Conservation (phyloP, 2,797 vertebrate genomes). For the Carcharodon carcharias region DNA sequence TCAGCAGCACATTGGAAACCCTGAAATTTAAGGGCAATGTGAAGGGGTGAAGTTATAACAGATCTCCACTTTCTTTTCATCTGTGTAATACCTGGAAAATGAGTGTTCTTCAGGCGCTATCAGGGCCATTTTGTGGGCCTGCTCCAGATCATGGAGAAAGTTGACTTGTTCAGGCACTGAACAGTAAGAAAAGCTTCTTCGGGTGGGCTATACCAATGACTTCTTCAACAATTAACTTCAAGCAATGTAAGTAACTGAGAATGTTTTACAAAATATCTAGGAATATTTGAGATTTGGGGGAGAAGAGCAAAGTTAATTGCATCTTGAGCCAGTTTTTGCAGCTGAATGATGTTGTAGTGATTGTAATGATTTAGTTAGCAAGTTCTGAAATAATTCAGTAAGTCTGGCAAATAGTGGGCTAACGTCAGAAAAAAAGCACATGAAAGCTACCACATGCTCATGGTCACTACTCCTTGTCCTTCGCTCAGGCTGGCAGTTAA, state of each 20-base stretch:
- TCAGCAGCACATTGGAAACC: neutral
- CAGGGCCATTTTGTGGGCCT: too few relatives aligned
- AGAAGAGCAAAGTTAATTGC: neutral
- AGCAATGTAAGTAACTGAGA: neutral
- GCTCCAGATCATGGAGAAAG: too few relatives aligned
- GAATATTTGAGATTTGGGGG: neutral
- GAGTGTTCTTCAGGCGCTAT: neutral
- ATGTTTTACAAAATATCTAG: neutral
- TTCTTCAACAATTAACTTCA: too few relatives aligned
- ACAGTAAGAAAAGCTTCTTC: neutral
- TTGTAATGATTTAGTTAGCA: neutral
- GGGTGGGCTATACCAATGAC: neutral
- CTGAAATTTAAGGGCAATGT: neutral
- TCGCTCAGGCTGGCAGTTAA: neutral
- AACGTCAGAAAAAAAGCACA: neutral
- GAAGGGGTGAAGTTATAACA: neutral
- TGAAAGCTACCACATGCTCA: neutral
- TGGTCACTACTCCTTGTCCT: neutral
- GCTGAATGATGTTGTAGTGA: neutral
- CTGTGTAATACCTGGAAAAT: neutral
- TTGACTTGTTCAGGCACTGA: neutral
- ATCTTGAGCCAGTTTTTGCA: neutral
- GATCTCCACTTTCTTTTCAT: too few relatives aligned
- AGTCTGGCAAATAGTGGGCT: neutral
- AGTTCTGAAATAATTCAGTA: neutral